Base-by-base conservation (phyloP, 2,113 vertebrate genomes). In the Rhea pennata region DNA sequence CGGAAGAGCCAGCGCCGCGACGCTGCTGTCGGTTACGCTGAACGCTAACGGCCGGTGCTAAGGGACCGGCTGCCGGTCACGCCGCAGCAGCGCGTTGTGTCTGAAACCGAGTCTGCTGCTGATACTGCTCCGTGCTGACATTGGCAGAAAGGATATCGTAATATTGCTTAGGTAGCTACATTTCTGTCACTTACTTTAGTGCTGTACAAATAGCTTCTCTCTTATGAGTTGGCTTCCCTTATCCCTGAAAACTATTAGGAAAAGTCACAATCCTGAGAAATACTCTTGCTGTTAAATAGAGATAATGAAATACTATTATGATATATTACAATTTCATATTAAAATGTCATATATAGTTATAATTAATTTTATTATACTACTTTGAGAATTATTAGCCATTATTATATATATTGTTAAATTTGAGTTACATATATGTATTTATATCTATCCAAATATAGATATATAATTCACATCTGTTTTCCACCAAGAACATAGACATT, bases 21-120 rank as follows among this genome's bases (percentile, higher is more conserved):
- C 16, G 46, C 46, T 15, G 46, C 44, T 44, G 10, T 14, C 44
- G 44, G 44, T 44, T 44, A 46, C 16, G 9, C 56, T 59, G 56
- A 40, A 22, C 36, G 24, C 2, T 13, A 15, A 17, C 3, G 1
- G 0, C 1, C 26, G 3, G 0, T 6, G 2, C 7, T 15, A 20
- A 10, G 0, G 29, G 40, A 39, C 22, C 23, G 2, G 6, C 23
- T 36, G 46, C 48, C 16, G 33, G 10, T 23, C 6, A 1, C 10
- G 3, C 74, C 0, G 0, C 5, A 0, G n/a, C 77, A 27, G 17
- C 4, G 20, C 62, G 84, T 10, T 23, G 17, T 59, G 33, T 48
- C 48, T 59, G 79, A 48, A 36, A 51, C 24, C 1, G 3, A 42
- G 61, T 13, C 44, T 27, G 16, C 24, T 74, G n/a, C 80, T 67